phyloP scores from a whole-genome alignment of 2,797 vertebrate genomes.

The Pelodytes ibericus region DNA sequence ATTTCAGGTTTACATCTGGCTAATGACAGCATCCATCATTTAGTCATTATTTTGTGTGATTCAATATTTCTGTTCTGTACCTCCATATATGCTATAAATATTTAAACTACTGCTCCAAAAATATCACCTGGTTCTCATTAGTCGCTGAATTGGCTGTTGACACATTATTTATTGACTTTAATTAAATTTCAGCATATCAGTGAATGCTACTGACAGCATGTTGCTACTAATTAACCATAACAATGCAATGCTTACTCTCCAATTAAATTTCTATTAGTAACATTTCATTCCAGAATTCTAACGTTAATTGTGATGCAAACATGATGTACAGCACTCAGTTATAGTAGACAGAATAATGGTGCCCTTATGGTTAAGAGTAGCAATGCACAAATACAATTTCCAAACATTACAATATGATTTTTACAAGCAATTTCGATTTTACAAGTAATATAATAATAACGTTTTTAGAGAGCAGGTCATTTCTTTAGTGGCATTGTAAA shows the following conservation, averaged over 20 bases:
- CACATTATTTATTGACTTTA: slow-evolving; percentile 48
- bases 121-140: slow-evolving; percentile 19
- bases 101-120: slow-evolving; percentile 23
- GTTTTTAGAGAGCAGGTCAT: no score
- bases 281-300: slow-evolving; percentile 37
- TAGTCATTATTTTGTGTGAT: slow-evolving; percentile 19
- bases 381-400: background rate
- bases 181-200: slow-evolving; percentile 40
- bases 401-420: background rate
- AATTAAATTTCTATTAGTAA: slow-evolving; percentile 48
- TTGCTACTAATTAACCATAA: slow-evolving; percentile 50
- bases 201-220: slow-evolving; percentile 42
- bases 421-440: no score
- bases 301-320: slow-evolving; percentile 17
- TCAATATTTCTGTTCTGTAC: slow-evolving; percentile 9
- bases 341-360: slow-evolving; percentile 6
- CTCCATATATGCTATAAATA: slow-evolving; percentile 28
- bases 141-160: slow-evolving; percentile 32
- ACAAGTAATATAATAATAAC: no score
- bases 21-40: slow-evolving; percentile 39
- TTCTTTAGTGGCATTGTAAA: no score
- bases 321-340: slow-evolving; percentile 1
- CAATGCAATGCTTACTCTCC: slow-evolving; percentile 32
- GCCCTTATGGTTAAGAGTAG: background rate
- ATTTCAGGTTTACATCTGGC: slow-evolving; percentile 11